These are phyloP conservation scores for Chroicocephalus ridibundus DNA, from an alignment of 2,113 vertebrate species.

Conservation along the genomic window DNA sequence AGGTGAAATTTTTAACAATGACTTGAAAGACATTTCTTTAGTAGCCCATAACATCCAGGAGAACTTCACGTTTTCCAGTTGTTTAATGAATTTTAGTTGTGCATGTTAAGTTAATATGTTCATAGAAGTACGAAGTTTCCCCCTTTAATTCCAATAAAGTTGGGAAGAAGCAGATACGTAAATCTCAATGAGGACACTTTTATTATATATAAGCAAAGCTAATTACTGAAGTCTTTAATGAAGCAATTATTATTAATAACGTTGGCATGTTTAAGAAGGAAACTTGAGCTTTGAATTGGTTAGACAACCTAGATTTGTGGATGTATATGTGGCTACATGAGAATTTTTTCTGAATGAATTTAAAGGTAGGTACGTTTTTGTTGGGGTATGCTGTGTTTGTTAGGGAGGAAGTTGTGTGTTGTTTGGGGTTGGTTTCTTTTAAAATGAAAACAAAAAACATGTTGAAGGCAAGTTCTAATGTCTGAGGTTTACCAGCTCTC, in stretches of 20 bases:
- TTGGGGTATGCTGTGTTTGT: neutral
- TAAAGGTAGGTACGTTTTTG: neutral
- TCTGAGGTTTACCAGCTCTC: neutral
- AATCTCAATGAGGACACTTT: neutral
- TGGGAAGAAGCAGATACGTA: neutral
- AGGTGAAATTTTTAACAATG: neutral
- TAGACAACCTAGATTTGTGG: neutral
- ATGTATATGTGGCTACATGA: fast-evolving
- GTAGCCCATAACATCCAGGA: neutral
- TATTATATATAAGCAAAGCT: neutral
- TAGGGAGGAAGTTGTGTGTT: no score
- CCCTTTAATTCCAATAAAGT: neutral
- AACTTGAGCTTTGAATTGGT: neutral
- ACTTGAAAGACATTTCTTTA: neutral
- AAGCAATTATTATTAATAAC: neutral
- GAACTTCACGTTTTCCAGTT: neutral
- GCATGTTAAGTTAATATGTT: neutral
- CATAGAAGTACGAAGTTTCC: neutral
- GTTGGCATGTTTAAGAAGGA: neutral
- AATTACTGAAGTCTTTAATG: neutral
- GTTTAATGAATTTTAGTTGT: neutral
- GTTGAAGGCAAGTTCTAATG: neutral
- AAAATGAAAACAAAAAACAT: neutral
- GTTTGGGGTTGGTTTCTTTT: neutral
- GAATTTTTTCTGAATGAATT: neutral